These are phyloP conservation scores for Pseudococcus jackbeardsleyi DNA, from an alignment of 2,888 invertebrate genomes.

Conservation along the genomic window DNA sequence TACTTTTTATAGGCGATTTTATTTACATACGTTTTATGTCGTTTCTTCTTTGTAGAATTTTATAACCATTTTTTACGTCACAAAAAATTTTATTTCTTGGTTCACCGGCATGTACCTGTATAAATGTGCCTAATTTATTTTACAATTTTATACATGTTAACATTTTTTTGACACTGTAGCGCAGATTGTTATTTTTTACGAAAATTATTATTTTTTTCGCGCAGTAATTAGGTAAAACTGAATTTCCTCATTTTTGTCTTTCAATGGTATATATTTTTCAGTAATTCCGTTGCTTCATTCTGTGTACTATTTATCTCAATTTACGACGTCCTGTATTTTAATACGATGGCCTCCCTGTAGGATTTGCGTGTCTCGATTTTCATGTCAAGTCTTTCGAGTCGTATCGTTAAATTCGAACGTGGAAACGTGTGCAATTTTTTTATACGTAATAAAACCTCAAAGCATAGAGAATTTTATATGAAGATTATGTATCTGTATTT, in stretches of 20 bases:
- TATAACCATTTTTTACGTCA: background rate
- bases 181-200: background rate
- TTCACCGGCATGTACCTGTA: background rate
- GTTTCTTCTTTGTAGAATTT: background rate
- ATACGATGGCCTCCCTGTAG: background rate
- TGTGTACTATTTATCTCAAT: background rate
- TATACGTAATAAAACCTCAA: background rate
- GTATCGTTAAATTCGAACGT: slow-evolving; percentile 11
- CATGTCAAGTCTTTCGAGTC: background rate
- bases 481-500: slow-evolving; percentile 31
- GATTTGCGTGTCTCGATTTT: background rate
- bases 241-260: background rate
- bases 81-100: background rate
- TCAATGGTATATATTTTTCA: background rate
- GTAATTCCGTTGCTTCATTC: background rate
- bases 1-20: background rate
- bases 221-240: background rate
- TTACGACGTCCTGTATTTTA: background rate
- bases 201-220: background rate
- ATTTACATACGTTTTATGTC: background rate
- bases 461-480: background rate
- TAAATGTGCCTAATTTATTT: background rate
- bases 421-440: slow-evolving; percentile 1
- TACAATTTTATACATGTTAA: background rate
- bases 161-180: background rate